phyloP scores from a whole-genome alignment of 2,888 invertebrate species.

The Drosophila histrio region DNA sequence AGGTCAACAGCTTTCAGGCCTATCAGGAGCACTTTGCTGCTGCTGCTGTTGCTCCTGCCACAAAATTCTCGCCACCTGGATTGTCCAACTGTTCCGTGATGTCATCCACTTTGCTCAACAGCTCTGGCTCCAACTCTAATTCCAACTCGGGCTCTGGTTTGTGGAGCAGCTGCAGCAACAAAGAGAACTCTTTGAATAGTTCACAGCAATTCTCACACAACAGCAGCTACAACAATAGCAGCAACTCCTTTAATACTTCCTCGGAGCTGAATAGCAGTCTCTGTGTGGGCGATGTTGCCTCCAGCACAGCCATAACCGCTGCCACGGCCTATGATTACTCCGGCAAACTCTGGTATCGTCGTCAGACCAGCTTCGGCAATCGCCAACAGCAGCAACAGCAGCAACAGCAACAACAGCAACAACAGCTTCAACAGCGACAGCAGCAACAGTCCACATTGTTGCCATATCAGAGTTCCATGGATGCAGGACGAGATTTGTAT shows the following conservation, averaged over 20 bases:
- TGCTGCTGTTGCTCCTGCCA: background rate
- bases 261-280: constrained; percentile 75
- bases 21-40: constrained; percentile 43
- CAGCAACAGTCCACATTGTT: constrained; percentile 21
- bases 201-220: constrained; percentile 69
- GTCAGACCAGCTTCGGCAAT: constrained; percentile 59
- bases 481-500: constrained; percentile 52
- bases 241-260: constrained; percentile 70
- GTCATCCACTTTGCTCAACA: constrained; percentile 71
- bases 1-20: constrained; percentile 30
- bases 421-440: constrained; percentile 38
- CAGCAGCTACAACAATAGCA: constrained; percentile 32
- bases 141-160: constrained; percentile 18
- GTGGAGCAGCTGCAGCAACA: constrained; percentile 67
- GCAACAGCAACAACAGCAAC: constrained; percentile 27
- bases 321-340: constrained; percentile 29
- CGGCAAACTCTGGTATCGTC: constrained; percentile 80
- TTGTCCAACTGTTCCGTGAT: constrained; percentile 56
- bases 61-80: constrained; percentile 46
- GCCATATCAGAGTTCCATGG: constrained; percentile 10
- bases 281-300: constrained; percentile 50
- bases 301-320: constrained; percentile 44
- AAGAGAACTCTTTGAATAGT: constrained; percentile 78
- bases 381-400: constrained; percentile 52
- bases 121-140: constrained; percentile 41